phyloP scores from a whole-genome alignment of 23 tunicate genomes.

The Oikopleura vanhoeffeni region DNA sequence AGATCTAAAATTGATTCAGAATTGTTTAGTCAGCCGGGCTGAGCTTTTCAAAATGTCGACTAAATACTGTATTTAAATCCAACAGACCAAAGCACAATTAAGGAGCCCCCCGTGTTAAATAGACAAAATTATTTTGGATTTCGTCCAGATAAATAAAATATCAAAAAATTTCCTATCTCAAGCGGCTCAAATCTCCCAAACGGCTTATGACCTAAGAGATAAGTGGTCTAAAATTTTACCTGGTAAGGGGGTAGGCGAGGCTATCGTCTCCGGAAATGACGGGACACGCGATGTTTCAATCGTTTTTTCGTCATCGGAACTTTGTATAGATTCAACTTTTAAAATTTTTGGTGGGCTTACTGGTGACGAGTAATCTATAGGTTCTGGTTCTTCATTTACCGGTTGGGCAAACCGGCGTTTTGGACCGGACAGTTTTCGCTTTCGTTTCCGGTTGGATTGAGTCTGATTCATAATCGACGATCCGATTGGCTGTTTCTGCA shows the following conservation, averaged over 20 bases:
- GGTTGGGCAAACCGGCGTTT: not conserved
- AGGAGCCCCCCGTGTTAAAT: too few species aligned
- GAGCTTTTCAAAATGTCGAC: not conserved
- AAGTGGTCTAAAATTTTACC: too few species aligned
- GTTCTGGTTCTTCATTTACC: not conserved
- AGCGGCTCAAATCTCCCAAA: too few species aligned
- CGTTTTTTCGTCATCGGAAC: not conserved
- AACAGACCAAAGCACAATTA: not conserved
- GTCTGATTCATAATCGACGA: not conserved
- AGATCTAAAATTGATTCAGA: too few species aligned
- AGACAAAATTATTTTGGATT: too few species aligned
- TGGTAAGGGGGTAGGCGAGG: not conserved
- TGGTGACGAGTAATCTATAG: not conserved
- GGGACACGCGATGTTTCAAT: not conserved
- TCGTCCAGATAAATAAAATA: too few species aligned
- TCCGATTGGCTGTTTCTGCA: not conserved
- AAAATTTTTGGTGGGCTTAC: not conserved
- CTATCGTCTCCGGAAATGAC: not conserved
- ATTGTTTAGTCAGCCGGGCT: not conserved
- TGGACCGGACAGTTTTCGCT: not conserved
- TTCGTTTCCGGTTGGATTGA: slow-evolving; percentile 1
- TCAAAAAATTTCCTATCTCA: too few species aligned
- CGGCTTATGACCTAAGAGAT: too few species aligned
- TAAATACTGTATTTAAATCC: not conserved
- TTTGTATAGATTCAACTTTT: not conserved